Base-by-base conservation (phyloP, 1,140 invertebrate genomes). In the Trichonephila clavata region DNA sequence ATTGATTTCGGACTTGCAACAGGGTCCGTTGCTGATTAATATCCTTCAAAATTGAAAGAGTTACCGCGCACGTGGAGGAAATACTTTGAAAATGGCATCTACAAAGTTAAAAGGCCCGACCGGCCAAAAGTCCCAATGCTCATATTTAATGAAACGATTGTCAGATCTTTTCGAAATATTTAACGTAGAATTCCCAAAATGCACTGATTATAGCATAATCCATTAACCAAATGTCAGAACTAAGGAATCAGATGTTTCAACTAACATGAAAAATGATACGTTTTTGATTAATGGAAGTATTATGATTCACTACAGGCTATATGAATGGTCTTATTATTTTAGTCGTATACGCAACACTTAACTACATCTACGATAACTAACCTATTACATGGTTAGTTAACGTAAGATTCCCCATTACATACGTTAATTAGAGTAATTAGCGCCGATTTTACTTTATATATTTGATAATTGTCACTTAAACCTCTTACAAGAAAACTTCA, bases 131-230 rank as follows among this genome's bases (percentile, higher is more conserved):
- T 50, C 27, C 32, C 65, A 65, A 39, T 39, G 68, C 39, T 90
- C 68, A 90, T 90, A 90, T 90, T 77, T 90, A 90, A 90, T 90
- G 68, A 57, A 90, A 90, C 63, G 63, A 88, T 68, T 88, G 27
- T 88, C 27, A 50, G 39, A 71, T 71, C 39, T 71, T 88, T 65
- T 68, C 21, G 39, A 39, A 32, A 24, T 24, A 61, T 27, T 63
- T 10, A 32, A 16, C 8, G 24, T 61, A 21, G 43, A n/a, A 71
- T 39, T 88, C 63, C 50, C 32, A 32, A 88, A 71, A 63, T 71
- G 39, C 21, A 14, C 86, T 18, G 63, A 50, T 88, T 68, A 88
- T 27, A 14, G 57, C 60, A 86, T 86, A 86, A 86, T 86, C 84
- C 59, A 32, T 86, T 32, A 61, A 32, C 21, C 20, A 61, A 32